These are phyloP conservation scores for Actinernus sp. DNA, from an alignment of 92 coral and sea anemone species.

Conservation along the genomic window DNA sequence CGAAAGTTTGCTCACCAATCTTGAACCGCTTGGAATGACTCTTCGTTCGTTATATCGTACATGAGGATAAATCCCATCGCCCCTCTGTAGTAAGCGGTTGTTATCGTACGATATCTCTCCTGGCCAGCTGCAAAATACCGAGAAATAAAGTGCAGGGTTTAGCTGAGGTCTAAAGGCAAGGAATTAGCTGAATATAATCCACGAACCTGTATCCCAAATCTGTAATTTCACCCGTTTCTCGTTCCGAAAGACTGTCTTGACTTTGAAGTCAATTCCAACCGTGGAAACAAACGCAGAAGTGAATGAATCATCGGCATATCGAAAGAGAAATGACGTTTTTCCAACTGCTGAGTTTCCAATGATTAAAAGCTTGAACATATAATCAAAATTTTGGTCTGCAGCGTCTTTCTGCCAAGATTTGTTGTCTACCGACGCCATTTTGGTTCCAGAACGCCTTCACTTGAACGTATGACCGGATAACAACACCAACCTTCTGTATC, in stretches of 20 bases:
- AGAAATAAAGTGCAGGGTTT: background rate
- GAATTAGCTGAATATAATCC: background rate
- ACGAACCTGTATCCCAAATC: slow-evolving; percentile 99
- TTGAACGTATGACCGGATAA: slow-evolving; percentile 82
- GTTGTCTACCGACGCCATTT: slow-evolving; percentile 99
- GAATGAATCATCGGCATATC: slow-evolving; percentile 99
- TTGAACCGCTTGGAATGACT: slow-evolving; percentile 97
- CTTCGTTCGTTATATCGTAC: slow-evolving; percentile 99
- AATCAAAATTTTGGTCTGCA: slow-evolving; percentile 99
- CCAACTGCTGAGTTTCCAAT: slow-evolving; percentile 99
- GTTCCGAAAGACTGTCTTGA: slow-evolving; percentile 98
- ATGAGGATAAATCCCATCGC: slow-evolving; percentile 99
- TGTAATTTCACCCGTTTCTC: slow-evolving; percentile 99
- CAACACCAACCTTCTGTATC: slow-evolving; percentile 24
- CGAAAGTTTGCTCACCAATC: slow-evolving; percentile 89
- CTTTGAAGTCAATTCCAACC: slow-evolving; percentile 99
- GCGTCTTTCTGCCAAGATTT: slow-evolving; percentile 99
- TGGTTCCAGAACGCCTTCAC: slow-evolving; percentile 76
- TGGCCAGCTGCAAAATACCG: slow-evolving; percentile 89
- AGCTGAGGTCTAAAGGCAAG: background rate
- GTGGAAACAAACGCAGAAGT: slow-evolving; percentile 99
- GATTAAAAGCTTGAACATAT: slow-evolving; percentile 98
- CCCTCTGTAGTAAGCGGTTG: slow-evolving; percentile 98
- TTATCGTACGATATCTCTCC: slow-evolving; percentile 98
- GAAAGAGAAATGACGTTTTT: slow-evolving; percentile 98